Percentiles rank a stretch among this genome's conserved stretches.
These are phyloP conservation scores for Erinaceus europaeus DNA, from an alignment of 2,113 vertebrate species.

Conservation along the genomic window DNA sequence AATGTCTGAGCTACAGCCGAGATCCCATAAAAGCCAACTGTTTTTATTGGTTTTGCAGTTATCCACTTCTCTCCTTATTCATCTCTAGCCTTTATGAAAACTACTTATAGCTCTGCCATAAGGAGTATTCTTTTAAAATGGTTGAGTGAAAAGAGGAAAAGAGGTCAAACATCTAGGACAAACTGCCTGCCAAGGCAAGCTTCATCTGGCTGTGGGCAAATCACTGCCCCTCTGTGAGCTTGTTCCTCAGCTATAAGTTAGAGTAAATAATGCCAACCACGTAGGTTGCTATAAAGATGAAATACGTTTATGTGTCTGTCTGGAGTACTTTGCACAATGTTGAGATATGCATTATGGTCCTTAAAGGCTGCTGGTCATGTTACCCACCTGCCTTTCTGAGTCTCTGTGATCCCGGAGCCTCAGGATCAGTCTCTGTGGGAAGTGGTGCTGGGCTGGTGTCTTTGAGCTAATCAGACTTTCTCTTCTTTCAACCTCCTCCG, in stretches of 20 bases:
- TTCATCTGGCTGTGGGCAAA: not conserved
- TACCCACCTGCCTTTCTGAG: not conserved
- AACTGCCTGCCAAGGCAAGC: not conserved
- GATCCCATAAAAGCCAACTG: not conserved
- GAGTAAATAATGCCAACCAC: not conserved
- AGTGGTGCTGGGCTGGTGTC: not conserved
- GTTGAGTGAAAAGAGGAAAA: not conserved
- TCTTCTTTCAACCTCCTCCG: not conserved
- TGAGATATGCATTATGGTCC: too few relatives aligned
- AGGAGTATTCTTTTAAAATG: not conserved
- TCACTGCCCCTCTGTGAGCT: not conserved
- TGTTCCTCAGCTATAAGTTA: not conserved
- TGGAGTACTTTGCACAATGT: too few relatives aligned
- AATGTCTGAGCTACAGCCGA: not conserved
- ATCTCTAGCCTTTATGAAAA: not conserved
- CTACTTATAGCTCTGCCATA: not conserved
- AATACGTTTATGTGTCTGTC: too few relatives aligned
- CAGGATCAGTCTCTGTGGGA: not conserved
- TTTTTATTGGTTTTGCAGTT: slow-evolving; percentile 27
- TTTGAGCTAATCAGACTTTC: not conserved
- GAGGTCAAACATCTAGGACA: not conserved
- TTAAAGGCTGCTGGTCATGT: too few relatives aligned
- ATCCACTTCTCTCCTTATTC: slow-evolving; percentile 18
- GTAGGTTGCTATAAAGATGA: not conserved
- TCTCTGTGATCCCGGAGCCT: not conserved